Percentiles rank a stretch among this genome's conserved stretches.
Evolutionary conservation across 2,888 invertebrate species (phyloP).

Genomic region (Agrotis exclamationis): DNA sequence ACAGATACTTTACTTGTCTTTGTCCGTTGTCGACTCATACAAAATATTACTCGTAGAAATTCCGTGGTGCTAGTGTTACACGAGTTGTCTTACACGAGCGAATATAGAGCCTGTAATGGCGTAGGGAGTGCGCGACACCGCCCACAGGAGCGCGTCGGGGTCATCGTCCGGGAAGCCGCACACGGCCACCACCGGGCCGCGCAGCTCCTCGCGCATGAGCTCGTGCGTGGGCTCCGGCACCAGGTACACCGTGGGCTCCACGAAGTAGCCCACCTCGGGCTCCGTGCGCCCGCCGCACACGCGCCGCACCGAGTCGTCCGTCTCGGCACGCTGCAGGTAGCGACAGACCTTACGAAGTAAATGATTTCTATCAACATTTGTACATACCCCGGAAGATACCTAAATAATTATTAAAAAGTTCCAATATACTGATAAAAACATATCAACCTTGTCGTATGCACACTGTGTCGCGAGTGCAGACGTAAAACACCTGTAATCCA

Average conservation of each 20-base stretch:
- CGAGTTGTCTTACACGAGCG: slow-evolving; percentile 94
- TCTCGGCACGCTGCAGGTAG: slow-evolving; percentile 42
- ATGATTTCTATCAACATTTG: no score
- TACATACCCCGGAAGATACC: no score
- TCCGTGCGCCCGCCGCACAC: slow-evolving; percentile 96
- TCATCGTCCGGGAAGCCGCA: slow-evolving; percentile 95
- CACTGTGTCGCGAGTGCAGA: slow-evolving; percentile 97
- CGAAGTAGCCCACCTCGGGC: slow-evolving; percentile 95
- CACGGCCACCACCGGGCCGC: slow-evolving; percentile 96
- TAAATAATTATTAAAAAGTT: not conserved
- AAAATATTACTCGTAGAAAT: no score
- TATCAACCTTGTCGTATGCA: slow-evolving; percentile 90
- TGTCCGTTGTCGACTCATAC: no score
- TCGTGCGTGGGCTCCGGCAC: slow-evolving; percentile 94
- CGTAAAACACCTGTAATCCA: slow-evolving; percentile 94
- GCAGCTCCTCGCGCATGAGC: slow-evolving; percentile 97
- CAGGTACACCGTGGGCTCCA: slow-evolving; percentile 97
- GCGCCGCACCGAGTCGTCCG: slow-evolving; percentile 73
- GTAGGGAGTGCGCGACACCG: slow-evolving; percentile 93
- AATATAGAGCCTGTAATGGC: slow-evolving; percentile 93
- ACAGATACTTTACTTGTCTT: no score
- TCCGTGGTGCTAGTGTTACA: no score
- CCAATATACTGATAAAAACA: not conserved
- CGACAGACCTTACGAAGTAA: slow-evolving; percentile 26
- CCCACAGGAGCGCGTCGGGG: slow-evolving; percentile 91